Conservation (phyloP, 2,888 invertebrate species). For the Drosophila peninsularis region DNA sequence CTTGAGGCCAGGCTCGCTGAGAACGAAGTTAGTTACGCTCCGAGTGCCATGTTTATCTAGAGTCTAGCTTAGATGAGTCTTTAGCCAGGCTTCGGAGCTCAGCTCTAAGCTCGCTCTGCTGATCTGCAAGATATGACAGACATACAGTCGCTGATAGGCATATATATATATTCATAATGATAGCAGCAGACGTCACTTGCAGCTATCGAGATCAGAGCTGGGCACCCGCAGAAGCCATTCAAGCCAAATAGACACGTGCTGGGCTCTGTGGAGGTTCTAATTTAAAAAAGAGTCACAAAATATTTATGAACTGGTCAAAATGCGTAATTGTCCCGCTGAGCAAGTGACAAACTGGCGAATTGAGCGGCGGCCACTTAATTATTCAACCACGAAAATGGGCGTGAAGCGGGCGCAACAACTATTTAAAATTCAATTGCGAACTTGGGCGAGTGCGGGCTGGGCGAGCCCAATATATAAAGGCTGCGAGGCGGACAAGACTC, state of each 20-base stretch:
- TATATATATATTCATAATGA: too few relatives aligned
- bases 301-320: slow-evolving; percentile 8
- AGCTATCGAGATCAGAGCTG: too few relatives aligned
- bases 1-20: too few relatives aligned
- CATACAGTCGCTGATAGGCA: too few relatives aligned
- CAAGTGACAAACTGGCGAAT: slow-evolving; percentile 16
- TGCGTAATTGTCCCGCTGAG: slow-evolving; percentile 17
- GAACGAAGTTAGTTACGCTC: too few relatives aligned
- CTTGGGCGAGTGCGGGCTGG: neutral
- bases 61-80: too few relatives aligned
- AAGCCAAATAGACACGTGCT: neutral
- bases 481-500: neutral
- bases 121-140: too few relatives aligned
- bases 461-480: slow-evolving; percentile 20
- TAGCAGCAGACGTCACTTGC: too few relatives aligned
- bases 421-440: slow-evolving; percentile 32
- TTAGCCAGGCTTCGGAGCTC: too few relatives aligned
- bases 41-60: too few relatives aligned
- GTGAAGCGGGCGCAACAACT: slow-evolving; percentile 9
- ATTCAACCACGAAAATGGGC: slow-evolving; percentile 25
- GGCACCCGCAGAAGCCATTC: neutral
- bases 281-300: slow-evolving; percentile 6
- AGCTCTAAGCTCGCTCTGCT: too few relatives aligned
- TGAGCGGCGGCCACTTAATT: slow-evolving; percentile 24
- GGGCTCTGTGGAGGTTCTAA: neutral